These are phyloP conservation scores for Nematopogon swammerdamellus DNA, from an alignment of 2,888 invertebrate species.

Conservation along the genomic window DNA sequence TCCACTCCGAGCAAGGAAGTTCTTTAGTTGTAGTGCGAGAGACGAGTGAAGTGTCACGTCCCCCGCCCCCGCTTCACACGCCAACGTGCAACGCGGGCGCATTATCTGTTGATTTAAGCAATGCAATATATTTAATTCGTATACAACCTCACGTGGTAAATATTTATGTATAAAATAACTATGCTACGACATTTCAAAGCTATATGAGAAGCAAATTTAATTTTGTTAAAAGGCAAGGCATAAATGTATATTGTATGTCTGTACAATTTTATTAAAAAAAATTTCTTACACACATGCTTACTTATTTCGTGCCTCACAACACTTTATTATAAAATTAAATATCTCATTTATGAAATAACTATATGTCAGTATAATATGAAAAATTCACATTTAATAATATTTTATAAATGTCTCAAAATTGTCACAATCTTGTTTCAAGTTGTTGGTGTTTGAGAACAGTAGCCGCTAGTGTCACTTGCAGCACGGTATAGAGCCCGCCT, in stretches of 20 bases:
- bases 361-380: too few species aligned
- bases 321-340: too few species aligned
- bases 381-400: too few species aligned
- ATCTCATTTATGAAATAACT: too few species aligned
- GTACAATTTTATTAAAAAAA: neutral
- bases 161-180: neutral
- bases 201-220: neutral
- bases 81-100: neutral
- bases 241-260: neutral
- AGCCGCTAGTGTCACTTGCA: too few species aligned
- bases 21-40: conserved; percentile 36
- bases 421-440: too few species aligned
- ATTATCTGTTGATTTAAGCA: neutral
- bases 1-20: conserved; percentile 90
- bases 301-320: too few species aligned
- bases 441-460: too few species aligned
- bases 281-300: neutral
- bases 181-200: neutral
- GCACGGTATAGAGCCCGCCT: too few species aligned
- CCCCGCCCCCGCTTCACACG: neutral
- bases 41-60: neutral
- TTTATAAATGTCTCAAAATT: too few species aligned
- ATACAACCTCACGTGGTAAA: neutral
- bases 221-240: neutral
- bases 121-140: neutral